Conservation (phyloP, 2,888 invertebrate species). For the Lithophane leautieri region DNA sequence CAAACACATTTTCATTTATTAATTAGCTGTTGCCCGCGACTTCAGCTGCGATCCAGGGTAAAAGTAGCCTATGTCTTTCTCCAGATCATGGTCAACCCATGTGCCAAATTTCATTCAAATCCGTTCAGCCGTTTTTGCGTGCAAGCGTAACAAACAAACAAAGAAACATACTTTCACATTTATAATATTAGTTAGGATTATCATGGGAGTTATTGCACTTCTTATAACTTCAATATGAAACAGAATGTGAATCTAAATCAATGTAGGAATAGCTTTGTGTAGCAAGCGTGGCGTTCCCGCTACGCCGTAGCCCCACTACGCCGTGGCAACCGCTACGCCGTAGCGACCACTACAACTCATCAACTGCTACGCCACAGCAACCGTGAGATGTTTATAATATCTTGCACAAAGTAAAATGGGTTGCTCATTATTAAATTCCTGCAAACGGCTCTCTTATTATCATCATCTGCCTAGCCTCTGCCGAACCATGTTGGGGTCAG, state of each 20-base stretch:
- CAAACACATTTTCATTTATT: background rate
- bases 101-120: too few relatives aligned
- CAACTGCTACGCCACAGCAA: background rate
- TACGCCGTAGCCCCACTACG: background rate
- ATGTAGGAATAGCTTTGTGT: background rate
- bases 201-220: too few relatives aligned
- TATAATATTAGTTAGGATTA: too few relatives aligned
- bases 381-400: background rate
- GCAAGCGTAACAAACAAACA: too few relatives aligned
- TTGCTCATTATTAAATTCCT: background rate
- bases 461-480: background rate
- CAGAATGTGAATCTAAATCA: background rate
- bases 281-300: background rate
- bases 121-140: too few relatives aligned
- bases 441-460: background rate
- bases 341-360: background rate
- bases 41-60: too few relatives aligned
- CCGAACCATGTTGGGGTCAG: background rate
- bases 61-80: too few relatives aligned
- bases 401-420: background rate
- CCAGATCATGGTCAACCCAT: too few relatives aligned
- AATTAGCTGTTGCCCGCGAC: too few relatives aligned
- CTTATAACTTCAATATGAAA: too few relatives aligned
- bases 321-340: background rate
- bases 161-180: too few relatives aligned